Base-by-base conservation (phyloP, 92 coral and sea anemone genomes). In the Zoanthus sociatus region DNA sequence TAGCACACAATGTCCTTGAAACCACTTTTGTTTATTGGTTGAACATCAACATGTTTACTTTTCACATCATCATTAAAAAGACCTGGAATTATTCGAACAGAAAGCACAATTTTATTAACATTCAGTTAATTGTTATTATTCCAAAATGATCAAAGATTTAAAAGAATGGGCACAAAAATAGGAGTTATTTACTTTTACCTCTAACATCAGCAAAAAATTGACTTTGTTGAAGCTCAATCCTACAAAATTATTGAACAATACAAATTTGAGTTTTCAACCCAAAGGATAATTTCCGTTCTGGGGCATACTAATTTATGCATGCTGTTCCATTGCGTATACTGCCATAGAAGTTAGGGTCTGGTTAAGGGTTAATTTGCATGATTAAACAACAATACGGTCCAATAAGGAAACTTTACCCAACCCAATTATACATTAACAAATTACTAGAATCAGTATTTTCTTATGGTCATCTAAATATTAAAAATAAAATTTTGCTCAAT, bases 1-100 rank as follows among this genome's bases (percentile, higher is more conserved):
- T 95, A 95, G 70, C 98, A 97, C n/a, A 97, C 94, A 66, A 95
- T 89, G 67, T 95, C 97, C 33, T 60, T 53, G 71, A 93, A 58
- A 12, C 13, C 85, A 1, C 0, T 6, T 56, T 64, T 81, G 56
- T 47, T 66, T 50, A 81, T 8, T 45, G 75, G 26, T 26, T 18
- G 2, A 21, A 70, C 47, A 18, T 55, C 72, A 8, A 12, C n/a
- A 37, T 54, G 54, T 18, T 56, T 60, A 71, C 32, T 32, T 26
- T 18, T 54, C 9, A 5, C 63, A 44, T 9, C 73, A 32, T 48
- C 50, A 15, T 7, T 37, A 76, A 86, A 86, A 58, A 86, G 84
- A 20, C 48, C 89, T 86, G 26, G 16, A 53, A 54, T 71, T 78
- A 54, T 78, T 55, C 33, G 44, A 17, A 76, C 55, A 76, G 46